A percentile compares a stretch with the other conserved stretches of the same genome.
These are phyloP conservation scores for Polyergus mexicanus DNA, from an alignment of 1,140 invertebrate genomes.

Conservation along the genomic window DNA sequence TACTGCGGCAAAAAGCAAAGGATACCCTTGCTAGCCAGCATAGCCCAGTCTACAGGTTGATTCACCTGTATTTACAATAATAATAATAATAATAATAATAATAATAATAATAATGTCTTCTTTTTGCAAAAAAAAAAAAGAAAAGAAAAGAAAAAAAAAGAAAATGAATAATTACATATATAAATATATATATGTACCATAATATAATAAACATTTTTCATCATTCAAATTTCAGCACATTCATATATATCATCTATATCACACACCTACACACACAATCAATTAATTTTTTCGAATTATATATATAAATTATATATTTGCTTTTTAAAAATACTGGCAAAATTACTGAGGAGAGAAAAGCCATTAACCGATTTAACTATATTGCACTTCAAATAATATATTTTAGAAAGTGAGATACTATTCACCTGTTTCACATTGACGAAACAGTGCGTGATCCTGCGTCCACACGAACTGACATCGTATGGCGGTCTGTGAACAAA, in stretches of 20 bases:
- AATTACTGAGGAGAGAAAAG: background rate
- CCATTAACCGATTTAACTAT: background rate
- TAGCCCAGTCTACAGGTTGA: slow-evolving; percentile 86
- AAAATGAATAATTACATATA: background rate
- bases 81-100: slow-evolving; percentile 18
- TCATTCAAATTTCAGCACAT: background rate
- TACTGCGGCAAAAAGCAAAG: slow-evolving; percentile 88
- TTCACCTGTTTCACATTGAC: slow-evolving; percentile 85
- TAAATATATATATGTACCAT: background rate
- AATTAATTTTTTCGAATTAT: slow-evolving; percentile 9
- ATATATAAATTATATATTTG: background rate
- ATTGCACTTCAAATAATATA: background rate
- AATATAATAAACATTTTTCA: background rate
- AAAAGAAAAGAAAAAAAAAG: background rate
- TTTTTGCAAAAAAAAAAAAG: background rate
- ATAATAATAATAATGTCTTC: background rate
- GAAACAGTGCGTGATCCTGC: slow-evolving; percentile 87
- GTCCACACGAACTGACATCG: slow-evolving; percentile 78
- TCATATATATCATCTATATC: too few species aligned
- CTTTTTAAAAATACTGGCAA: slow-evolving; percentile 1
- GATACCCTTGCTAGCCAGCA: slow-evolving; percentile 85
- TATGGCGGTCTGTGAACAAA: slow-evolving; percentile 81
- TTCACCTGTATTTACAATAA: slow-evolving; percentile 67
- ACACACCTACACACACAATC: too few species aligned
- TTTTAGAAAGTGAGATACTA: background rate